phyloP scores from a whole-genome alignment of 2,888 invertebrate genomes.

The Cacoxenus indagator region DNA sequence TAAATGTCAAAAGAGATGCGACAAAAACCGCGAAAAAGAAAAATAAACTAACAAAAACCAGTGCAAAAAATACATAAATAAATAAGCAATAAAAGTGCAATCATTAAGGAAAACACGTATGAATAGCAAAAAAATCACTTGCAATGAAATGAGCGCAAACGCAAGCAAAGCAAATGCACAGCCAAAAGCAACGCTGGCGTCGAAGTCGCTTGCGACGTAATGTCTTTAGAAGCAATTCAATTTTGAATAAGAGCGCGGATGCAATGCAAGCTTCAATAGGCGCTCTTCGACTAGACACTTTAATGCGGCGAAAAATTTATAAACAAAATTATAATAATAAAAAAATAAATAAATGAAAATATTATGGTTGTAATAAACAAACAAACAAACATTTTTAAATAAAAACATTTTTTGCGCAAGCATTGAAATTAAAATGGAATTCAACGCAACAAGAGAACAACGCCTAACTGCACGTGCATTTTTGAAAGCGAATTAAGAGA shows the following conservation, averaged over 20 bases:
- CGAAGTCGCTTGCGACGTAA: neutral
- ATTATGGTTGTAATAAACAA: too few species aligned
- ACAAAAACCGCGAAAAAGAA: neutral
- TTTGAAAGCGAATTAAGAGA: neutral
- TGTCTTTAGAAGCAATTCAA: neutral
- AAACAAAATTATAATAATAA: conserved; percentile 62
- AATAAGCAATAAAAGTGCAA: conserved; percentile 18
- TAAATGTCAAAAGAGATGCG: conserved; percentile 47
- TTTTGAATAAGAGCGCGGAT: conserved; percentile 2
- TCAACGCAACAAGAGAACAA: neutral
- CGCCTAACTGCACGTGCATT: conserved; percentile 40
- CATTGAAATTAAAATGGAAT: neutral
- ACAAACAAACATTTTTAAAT: conserved; percentile 7
- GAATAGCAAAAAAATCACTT: neutral
- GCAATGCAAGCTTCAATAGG: neutral
- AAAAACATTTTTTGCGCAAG: neutral
- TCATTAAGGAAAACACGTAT: neutral
- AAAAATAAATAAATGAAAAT: conserved; percentile 47
- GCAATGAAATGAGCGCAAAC: conserved; percentile 31
- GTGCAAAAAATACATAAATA: conserved; percentile 6
- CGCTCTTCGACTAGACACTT: neutral
- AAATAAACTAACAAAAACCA: neutral
- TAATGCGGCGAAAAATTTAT: conserved; percentile 43
- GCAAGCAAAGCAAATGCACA: conserved; percentile 22
- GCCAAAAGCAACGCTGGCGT: neutral